These are phyloP conservation scores for Melanotaenia duboulayi DNA, from an alignment of 2,113 vertebrate species.

Conservation along the genomic window DNA sequence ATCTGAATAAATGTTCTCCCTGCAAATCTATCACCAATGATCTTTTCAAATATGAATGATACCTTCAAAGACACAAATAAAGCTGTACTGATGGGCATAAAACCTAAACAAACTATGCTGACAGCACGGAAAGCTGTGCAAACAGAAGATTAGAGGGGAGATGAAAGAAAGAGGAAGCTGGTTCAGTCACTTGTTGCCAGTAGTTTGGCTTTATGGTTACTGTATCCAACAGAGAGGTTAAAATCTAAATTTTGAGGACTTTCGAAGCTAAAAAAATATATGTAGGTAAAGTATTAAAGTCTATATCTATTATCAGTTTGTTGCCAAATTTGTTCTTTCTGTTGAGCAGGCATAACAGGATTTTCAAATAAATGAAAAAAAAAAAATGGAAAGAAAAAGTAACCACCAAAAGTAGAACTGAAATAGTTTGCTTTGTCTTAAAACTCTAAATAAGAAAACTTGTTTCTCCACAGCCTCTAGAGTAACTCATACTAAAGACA, in stretches of 20 bases:
- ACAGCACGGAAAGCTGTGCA: slow-evolving; percentile 82
- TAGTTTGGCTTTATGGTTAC: slow-evolving; percentile 46
- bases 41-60: slow-evolving; percentile 69
- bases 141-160: slow-evolving; percentile 82
- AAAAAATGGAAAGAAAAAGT: too few species aligned
- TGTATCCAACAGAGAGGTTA: slow-evolving; percentile 19
- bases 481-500: neutral
- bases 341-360: too few species aligned
- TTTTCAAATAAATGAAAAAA: too few species aligned
- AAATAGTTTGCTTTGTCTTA: too few species aligned
- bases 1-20: slow-evolving; percentile 59
- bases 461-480: neutral
- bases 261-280: neutral
- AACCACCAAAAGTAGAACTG: too few species aligned
- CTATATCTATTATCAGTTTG: too few species aligned
- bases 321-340: too few species aligned
- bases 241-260: slow-evolving; percentile 13
- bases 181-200: slow-evolving; percentile 56
- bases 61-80: slow-evolving; percentile 53
- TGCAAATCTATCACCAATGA: slow-evolving; percentile 72
- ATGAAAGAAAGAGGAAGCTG: slow-evolving; percentile 79
- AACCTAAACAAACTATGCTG: slow-evolving; percentile 83
- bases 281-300: too few species aligned
- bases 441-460: slow-evolving; percentile 4
- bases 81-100: slow-evolving; percentile 67